Percentiles rank a stretch among this genome's conserved stretches.
Evolutionary conservation across 2,797 vertebrate species (phyloP).

Genomic region (Hippoglossus hippoglossus): DNA sequence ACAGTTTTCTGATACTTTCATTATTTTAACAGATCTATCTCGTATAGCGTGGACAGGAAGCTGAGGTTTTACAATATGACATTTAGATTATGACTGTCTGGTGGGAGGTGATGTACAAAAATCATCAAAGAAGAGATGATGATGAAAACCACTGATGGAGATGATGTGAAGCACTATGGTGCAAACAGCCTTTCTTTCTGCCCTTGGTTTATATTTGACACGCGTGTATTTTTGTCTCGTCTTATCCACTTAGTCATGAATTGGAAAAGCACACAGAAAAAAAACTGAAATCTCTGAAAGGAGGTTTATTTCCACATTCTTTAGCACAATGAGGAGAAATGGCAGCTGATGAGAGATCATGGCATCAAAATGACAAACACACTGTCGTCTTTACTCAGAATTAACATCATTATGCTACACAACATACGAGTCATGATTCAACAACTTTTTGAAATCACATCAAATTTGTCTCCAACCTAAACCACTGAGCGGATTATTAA

Average conservation of each 20-base stretch:
- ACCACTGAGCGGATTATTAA: constrained; percentile 17
- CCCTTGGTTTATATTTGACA: constrained; percentile 19
- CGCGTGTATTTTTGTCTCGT: background rate
- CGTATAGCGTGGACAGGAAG: constrained; percentile 43
- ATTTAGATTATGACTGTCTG: constrained; percentile 24
- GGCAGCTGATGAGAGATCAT: constrained; percentile 54
- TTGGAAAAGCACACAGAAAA: constrained; percentile 9
- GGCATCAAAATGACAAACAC: constrained; percentile 43
- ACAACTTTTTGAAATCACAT: constrained; percentile 36
- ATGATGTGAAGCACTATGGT: constrained; percentile 25
- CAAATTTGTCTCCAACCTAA: constrained; percentile 38
- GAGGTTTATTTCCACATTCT: constrained; percentile 56
- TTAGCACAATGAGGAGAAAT: constrained; percentile 47
- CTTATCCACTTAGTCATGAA: constrained; percentile 5
- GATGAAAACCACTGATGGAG: constrained; percentile 30
- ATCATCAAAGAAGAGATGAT: constrained; percentile 21
- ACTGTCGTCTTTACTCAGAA: constrained; percentile 20
- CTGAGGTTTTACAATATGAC: constrained; percentile 57
- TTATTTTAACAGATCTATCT: constrained; percentile 65
- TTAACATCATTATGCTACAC: constrained; percentile 42
- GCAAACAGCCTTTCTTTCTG: constrained; percentile 39
- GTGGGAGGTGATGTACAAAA: constrained; percentile 17
- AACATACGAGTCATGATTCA: constrained; percentile 35
- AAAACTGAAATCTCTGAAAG: constrained; percentile 21
- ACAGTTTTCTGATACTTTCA: constrained; percentile 66